Base-by-base conservation (phyloP, 2,113 vertebrate genomes). In the Malaclemys terrapin region DNA sequence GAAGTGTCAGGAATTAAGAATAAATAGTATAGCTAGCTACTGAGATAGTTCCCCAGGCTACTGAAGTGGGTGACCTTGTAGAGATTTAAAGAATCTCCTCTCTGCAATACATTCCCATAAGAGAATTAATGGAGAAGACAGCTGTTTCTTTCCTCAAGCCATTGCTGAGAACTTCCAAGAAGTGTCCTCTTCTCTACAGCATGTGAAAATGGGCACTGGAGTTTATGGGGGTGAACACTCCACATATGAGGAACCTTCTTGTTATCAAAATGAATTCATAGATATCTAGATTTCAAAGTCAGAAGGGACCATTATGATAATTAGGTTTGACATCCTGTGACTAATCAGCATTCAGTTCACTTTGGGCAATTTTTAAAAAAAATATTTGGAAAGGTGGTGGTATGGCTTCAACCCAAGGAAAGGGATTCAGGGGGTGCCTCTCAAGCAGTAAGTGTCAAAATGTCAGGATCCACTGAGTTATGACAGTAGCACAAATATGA, bases 181-280 rank as follows among this genome's bases (percentile, higher is more conserved):
- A 80, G 8, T n/a, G 17, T 56, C 1, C 2, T 5, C 49, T 38
- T 84, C 59, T 86, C 27, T 11, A 82, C n/a, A 8, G 45, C 1
- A 42, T 76, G 22, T 82, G 12, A 69, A 11, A 38, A 86, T 81
- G 47, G 12, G 4, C 45, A 85, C 2, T 45, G 50, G 27, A 69
- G 8, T 69, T n/a, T 20, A n/a, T 69, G 17, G 35, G 35, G 35
- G 17, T 65, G 65, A 69, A n/a, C 31, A 14, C 0, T 0, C 35
- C 42, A 5, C 0, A 1, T 2, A 50, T 27, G 13, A 82, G 45
- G 75, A 17, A 57, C 17, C 29, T 45, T 22, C 24, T 2, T 9
- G 4, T 10, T 2, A 19, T 65, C 52, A 22, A 82, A 89, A 76
- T 31, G 13, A 85, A 31, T 31, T 6, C 82, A 72, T 8, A 80